Base-by-base conservation (phyloP, 2,113 vertebrate genomes). In the Onychostruthus taczanowskii region DNA sequence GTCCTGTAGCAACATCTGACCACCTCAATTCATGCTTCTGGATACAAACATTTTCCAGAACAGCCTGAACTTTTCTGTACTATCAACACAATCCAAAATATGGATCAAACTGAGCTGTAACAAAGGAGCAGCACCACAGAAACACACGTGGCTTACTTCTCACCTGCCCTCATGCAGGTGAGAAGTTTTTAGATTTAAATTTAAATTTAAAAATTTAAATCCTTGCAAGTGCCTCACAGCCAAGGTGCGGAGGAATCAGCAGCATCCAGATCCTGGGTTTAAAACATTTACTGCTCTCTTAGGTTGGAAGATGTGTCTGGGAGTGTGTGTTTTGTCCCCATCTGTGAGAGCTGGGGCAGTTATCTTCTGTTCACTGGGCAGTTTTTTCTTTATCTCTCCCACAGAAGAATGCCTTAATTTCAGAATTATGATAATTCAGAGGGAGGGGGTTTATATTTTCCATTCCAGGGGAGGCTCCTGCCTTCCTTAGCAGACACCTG, bases 221-320 rank as follows among this genome's bases (percentile, higher is more conserved):
- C 53, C 7, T 47, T n/a, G 15, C 0, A 0, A 64, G 69, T 19
- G 15, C 46, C 44, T 27, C 0, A 0, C 11, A 61, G 22, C 11
- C 24, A 15, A 59, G 33, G 22, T 10, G 46, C 13, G 14, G 53
- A 66, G 21, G 44, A 50, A 76, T 31, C 1, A 0, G 1, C 62
- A 49, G 37, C 2, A 0, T 76, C 49, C n/a, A 16, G 13, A 67
- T 63, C 23, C 56, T 7, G 11, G 20, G 9, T 72, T 75, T 72
- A 22, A 81, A 59, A 39, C 37, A 23, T 35, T 52, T 1, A 1
- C 22, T 28, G 21, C 4, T n/a, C 21, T 22, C 13, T 58, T 10
- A 7, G 55, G 33, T 7, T 58, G 33, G 21, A n/a, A 58, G 33
- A 14, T n/a, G 21, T 23, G 13, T 6, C 55, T 58, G 55, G 33